These are phyloP conservation scores for Eulithis prunata DNA, from an alignment of 2,888 invertebrate species.

Conservation along the genomic window DNA sequence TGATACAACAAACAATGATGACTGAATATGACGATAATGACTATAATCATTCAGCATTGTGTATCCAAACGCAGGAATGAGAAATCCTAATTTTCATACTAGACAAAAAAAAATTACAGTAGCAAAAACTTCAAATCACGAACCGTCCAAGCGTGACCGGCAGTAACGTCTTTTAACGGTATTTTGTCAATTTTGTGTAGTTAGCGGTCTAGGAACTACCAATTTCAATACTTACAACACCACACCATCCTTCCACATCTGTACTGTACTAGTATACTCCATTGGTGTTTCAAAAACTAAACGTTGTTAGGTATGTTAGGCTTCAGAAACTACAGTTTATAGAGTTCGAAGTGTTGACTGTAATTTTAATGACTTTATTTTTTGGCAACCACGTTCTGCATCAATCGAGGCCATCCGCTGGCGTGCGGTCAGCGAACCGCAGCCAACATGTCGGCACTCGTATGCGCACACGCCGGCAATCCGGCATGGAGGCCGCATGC, in stretches of 20 bases:
- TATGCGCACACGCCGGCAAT: conserved; percentile 49
- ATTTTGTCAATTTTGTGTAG: conserved; percentile 9
- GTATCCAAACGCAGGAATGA: background rate
- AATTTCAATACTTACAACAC: background rate
- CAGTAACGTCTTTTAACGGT: conserved; percentile 21
- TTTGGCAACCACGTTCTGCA: conserved; percentile 39
- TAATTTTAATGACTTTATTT: conserved; percentile 20
- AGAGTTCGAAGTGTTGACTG: conserved; percentile 9
- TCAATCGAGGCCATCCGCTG: conserved; percentile 43
- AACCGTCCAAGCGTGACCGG: conserved; percentile 19
- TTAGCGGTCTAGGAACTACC: conserved; percentile 8
- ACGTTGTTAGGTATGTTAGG: background rate
- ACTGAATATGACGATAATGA: too few species aligned
- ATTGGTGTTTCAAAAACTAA: too few species aligned
- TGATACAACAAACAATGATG: too few species aligned
- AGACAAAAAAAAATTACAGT: conserved; percentile 8
- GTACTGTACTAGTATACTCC: too few species aligned
- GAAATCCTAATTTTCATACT: background rate
- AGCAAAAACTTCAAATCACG: conserved; percentile 22
- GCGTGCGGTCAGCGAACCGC: conserved; percentile 68
- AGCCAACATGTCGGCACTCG: conserved; percentile 56
- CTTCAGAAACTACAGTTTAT: conserved; percentile 1
- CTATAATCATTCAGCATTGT: too few species aligned
- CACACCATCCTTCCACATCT: too few species aligned
- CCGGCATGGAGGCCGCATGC: conserved; percentile 21